Conservation (phyloP, 2,797 vertebrate genomes). For the Poeciliopsis turneri region DNA sequence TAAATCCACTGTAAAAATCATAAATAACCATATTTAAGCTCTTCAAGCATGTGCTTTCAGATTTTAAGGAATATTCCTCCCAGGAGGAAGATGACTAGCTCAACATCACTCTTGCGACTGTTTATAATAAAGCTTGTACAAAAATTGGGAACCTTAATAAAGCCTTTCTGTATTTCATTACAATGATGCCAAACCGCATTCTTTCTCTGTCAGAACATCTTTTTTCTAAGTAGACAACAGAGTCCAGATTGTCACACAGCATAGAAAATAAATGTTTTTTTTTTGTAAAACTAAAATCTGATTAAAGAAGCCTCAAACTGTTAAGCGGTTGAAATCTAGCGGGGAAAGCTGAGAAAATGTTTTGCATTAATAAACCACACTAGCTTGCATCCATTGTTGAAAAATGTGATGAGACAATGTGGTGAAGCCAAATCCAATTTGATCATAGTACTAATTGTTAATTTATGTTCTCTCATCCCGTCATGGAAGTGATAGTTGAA, state of each 20-base stretch:
- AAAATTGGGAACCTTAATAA: neutral
- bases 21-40: neutral
- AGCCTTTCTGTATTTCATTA: neutral
- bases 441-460: neutral
- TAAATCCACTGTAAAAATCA: neutral
- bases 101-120: neutral
- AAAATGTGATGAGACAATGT: neutral
- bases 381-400: neutral
- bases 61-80: neutral
- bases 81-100: neutral
- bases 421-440: neutral
- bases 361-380: neutral
- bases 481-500: neutral
- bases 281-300: neutral
- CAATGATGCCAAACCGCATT: conserved; percentile 4
- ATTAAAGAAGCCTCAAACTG: neutral
- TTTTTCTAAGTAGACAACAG: neutral
- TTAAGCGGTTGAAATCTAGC: neutral
- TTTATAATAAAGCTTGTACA: conserved; percentile 1
- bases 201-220: neutral
- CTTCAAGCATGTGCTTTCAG: neutral
- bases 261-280: neutral
- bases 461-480: neutral
- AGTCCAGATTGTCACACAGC: neutral
- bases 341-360: neutral